These are phyloP conservation scores for Thamnophis elegans DNA, from an alignment of 2,797 vertebrate genomes.

Conservation along the genomic window DNA sequence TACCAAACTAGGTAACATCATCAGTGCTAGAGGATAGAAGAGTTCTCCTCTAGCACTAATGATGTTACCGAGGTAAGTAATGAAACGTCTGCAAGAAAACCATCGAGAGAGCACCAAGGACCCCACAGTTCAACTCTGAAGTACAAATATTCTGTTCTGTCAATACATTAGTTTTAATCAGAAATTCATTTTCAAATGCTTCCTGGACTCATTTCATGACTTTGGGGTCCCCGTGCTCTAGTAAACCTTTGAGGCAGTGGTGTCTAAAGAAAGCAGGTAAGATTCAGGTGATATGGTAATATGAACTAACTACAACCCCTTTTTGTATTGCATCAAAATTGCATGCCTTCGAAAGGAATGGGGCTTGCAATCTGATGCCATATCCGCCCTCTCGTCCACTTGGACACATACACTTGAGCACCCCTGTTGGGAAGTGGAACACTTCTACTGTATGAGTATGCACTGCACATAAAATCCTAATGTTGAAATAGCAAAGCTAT, in stretches of 20 bases:
- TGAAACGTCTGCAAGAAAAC: background rate
- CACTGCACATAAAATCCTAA: background rate
- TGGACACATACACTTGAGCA: background rate
- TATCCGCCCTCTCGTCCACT: background rate
- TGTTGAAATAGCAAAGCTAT: background rate
- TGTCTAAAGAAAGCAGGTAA: background rate
- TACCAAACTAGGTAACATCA: background rate
- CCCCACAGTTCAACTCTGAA: background rate
- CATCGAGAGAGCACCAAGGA: background rate
- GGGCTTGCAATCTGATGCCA: background rate
- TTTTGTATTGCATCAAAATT: background rate
- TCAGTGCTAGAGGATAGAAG: background rate
- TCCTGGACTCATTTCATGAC: background rate
- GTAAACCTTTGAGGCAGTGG: background rate
- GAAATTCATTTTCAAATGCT: background rate
- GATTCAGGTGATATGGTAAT: background rate
- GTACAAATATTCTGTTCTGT: background rate
- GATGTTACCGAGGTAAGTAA: background rate
- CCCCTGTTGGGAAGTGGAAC: background rate
- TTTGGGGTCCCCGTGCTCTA: background rate
- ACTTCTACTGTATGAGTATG: background rate
- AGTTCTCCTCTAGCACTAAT: background rate
- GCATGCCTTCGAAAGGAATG: background rate
- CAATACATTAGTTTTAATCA: background rate
- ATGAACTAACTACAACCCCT: background rate